Conservation (phyloP, 2,113 vertebrate species). For the Setophaga kirtlandii region DNA sequence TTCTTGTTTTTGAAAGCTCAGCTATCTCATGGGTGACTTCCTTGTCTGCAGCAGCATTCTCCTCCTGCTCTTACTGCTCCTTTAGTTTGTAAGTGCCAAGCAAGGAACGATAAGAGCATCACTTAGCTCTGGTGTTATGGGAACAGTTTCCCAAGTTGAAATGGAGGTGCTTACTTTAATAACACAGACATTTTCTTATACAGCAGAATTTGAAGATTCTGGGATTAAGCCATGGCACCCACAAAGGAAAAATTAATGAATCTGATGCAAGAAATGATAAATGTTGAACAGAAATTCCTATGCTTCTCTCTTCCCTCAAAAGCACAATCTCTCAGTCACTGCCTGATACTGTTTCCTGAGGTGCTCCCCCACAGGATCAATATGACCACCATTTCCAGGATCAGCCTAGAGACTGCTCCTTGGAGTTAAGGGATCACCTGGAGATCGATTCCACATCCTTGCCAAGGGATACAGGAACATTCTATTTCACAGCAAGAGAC, state of each 20-base stretch:
- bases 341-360: fast-evolving
- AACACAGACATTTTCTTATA: background rate
- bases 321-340: background rate
- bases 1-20: background rate
- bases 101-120: background rate
- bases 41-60: background rate
- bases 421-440: background rate
- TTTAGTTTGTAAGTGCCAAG: background rate
- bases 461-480: background rate
- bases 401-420: background rate
- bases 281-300: background rate
- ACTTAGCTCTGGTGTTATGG: background rate
- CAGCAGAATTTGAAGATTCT: background rate
- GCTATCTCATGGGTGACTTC: background rate
- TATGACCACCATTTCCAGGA: background rate
- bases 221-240: background rate
- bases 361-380: background rate
- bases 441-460: fast-evolving
- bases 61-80: background rate
- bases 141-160: background rate
- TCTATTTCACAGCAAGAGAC: background rate
- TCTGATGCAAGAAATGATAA: background rate
- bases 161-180: background rate
- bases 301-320: background rate
- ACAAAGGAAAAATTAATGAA: background rate